Base-by-base conservation (phyloP, 2,888 invertebrate species). In the Smittia aterrima region DNA sequence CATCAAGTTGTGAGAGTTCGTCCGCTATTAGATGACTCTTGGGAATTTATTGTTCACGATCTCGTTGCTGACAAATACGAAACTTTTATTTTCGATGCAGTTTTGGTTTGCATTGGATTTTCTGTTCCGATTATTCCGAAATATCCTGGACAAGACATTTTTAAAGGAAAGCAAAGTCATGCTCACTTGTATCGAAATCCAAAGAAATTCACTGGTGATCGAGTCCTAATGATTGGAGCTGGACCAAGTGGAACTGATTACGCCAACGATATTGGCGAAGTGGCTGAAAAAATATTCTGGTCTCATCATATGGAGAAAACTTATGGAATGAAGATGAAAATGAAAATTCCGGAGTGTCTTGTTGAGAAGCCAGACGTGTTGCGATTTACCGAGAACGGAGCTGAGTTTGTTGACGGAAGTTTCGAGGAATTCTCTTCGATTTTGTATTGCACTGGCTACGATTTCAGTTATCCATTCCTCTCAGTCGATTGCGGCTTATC, bases 211-310 rank as follows among this genome's bases (percentile, higher is more conserved):
- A 78, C 79, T 27, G 86, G 82, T 7, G 83, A 84, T 77, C 83
- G 53, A 1, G 93, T 96, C 0, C 86, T 93, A 25, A 88, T 95
- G 11, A 85, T 96, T 22, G 96, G 96, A 1, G 94, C 93, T 0
- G 93, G 93, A 0, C 91, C 94, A 24, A 95, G 95, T 0, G 96
- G 95, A 66, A 85, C 91, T 81, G 92, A 92, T 81, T 86, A 92
- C 68, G 88, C 90, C 0, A 79, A 89, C 68, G 91, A 91, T 78
- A 85, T 92, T 70, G 86, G 90, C 53, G 80, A 84, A 75, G 85
- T 86, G 1, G 89, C 91, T 0, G 78, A 83, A 75, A 78, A 85
- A 81, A 90, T 92, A 13, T 84, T 88, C 75, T 84, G 92, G 40
- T 91, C 91, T 79, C 91, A 92, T 80, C 91, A 91, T 78, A 32